Percentiles rank a stretch among this genome's conserved stretches.
These are phyloP conservation scores for Aselliscus stoliczkanus DNA, from an alignment of 2,797 vertebrate genomes.

Conservation along the genomic window DNA sequence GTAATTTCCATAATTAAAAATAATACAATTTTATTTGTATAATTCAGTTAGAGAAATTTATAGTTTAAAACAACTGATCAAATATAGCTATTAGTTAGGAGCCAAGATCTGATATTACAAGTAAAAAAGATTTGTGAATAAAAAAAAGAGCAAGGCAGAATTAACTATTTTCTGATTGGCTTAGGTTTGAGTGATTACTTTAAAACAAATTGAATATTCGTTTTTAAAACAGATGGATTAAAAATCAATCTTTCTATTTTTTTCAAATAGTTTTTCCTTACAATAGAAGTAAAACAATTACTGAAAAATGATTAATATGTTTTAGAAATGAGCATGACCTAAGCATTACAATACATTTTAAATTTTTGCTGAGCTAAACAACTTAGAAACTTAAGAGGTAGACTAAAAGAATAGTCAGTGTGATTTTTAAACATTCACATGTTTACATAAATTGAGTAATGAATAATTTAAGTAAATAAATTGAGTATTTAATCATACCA, in stretches of 20 bases:
- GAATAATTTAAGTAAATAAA: neutral
- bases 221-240: neutral
- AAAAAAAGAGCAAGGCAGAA: neutral
- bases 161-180: neutral
- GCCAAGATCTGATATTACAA: neutral
- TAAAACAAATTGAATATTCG: neutral
- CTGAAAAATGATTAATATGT: neutral
- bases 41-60: neutral
- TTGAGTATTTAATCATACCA: neutral
- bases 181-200: neutral
- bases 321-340: neutral
- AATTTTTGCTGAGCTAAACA: neutral
- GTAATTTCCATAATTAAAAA: neutral
- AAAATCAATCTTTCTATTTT: neutral
- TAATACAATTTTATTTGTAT: neutral
- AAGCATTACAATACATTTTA: neutral
- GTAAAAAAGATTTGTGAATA: neutral
- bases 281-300: neutral
- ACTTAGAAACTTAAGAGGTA: neutral
- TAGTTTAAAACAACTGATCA: neutral
- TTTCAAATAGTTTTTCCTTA: conserved; percentile 6
- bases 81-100: neutral
- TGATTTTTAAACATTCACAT: neutral
- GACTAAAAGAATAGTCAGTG: neutral
- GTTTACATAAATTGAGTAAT: neutral